Evolutionary conservation across 2,888 invertebrate species (phyloP), one percentile per base, ranked within the genome.

Genomic region (Lycophotia porphyrea): DNA sequence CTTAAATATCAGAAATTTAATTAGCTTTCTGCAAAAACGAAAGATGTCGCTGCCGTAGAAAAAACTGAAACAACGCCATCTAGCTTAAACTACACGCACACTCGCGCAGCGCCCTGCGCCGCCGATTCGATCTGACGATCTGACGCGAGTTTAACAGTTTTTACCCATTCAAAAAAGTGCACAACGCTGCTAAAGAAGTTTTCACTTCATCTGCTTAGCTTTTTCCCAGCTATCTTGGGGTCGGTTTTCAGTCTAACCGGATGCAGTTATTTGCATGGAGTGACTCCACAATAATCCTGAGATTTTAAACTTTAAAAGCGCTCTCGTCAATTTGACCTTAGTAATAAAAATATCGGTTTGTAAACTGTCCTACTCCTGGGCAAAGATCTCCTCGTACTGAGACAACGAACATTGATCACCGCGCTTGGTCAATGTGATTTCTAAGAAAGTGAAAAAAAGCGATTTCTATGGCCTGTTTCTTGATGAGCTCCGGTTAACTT

Each of bases 361-460:
- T n/a, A 7, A 7, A 31, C n/a, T 4, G 77, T 21, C 36, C 68
- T 44, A 31, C 3, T 8, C 13, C 0, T 4, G 78, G 78, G 36
- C 44, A n/a, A 68, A 58, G 0, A 76, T 0, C 52, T 66, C 31
- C 77, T 77, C 42, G 11, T 8, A 55, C 0, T 0, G 15, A 76
- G 77, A 55, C 0, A 0, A 39, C 5, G 5, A n/a, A 31, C 44
- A 58, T 77, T 77, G 78, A 18, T 1, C 77, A 55, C 78, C 21
- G 2, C 55, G 36, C 78, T 76, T n/a, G 78, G 0, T 55, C 55
- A 77, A 55, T 77, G 77, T 55, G 24, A 27, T n/a, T 34, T 34
- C 39, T 31, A 21, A 0, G 42, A 27, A 39, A 7, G 34, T n/a
- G 0, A 15, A 8, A 15, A 47, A n/a, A 71, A 79, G 44, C 79